Conservation (phyloP, 1,140 invertebrate genomes). For the Orchestia grillus region DNA sequence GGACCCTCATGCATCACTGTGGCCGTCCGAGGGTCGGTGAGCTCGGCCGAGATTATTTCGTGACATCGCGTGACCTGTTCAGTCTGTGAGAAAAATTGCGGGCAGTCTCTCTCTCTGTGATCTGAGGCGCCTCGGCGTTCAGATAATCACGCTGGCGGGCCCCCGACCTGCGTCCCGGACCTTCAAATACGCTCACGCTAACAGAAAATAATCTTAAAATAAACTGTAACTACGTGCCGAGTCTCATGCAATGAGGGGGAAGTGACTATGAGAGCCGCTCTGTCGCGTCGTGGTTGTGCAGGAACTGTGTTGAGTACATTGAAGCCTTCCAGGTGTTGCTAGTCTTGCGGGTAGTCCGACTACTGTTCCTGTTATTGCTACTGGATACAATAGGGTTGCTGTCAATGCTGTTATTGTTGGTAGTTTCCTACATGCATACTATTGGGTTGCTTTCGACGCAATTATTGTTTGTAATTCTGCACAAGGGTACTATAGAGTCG, state of each 20-base stretch:
- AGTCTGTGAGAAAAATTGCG: not conserved
- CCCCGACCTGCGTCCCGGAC: no score
- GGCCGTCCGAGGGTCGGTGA: not conserved
- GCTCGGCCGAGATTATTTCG: not conserved
- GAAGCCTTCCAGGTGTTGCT: not conserved
- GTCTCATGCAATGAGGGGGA: not conserved
- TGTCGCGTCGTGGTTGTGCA: not conserved
- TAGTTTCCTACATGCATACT: not conserved
- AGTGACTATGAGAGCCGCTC: not conserved
- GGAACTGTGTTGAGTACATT: no score
- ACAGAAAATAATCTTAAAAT: not conserved
- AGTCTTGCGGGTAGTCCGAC: not conserved
- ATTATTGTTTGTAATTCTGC: no score
- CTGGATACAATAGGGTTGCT: not conserved
- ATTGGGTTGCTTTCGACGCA: no score
- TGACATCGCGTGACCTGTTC: slow-evolving; percentile 5
- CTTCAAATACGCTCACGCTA: not conserved
- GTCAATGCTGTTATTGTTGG: not conserved
- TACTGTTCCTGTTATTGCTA: not conserved
- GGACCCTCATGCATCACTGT: not conserved
- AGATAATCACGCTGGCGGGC: not conserved
- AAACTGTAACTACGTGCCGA: not conserved
- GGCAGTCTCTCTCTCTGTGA: not conserved
- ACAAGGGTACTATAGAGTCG: no score
- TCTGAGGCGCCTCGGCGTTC: not conserved